Evolutionary conservation across 2,888 invertebrate genomes (phyloP).

Genomic region (Ophraella communa): DNA sequence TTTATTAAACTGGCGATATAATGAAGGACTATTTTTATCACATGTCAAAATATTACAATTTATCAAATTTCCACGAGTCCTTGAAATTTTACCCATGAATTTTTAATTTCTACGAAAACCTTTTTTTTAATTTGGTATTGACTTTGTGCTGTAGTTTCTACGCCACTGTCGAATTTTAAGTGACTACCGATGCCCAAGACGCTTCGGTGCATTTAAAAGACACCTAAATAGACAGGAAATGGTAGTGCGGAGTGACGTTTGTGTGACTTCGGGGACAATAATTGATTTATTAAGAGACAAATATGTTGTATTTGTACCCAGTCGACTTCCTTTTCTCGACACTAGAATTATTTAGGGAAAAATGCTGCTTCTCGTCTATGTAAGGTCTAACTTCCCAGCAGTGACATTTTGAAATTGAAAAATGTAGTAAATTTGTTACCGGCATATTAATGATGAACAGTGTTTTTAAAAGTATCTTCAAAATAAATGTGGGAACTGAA

Average conservation of each 20-base stretch:
- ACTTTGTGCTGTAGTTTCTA: background rate
- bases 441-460: background rate
- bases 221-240: slow-evolving; percentile 39
- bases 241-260: slow-evolving; percentile 32
- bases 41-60: too few species aligned
- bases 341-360: slow-evolving; percentile 30
- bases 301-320: slow-evolving; percentile 33
- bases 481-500: background rate
- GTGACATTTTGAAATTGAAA: slow-evolving; percentile 5
- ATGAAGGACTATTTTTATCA: too few species aligned
- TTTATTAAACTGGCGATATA: too few species aligned
- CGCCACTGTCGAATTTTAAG: background rate
- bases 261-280: slow-evolving; percentile 36
- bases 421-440: slow-evolving; percentile 2
- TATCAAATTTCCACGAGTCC: too few species aligned
- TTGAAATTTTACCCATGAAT: too few species aligned
- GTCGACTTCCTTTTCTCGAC: slow-evolving; percentile 30
- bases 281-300: slow-evolving; percentile 41
- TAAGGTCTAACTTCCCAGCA: slow-evolving; percentile 4
- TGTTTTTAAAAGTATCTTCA: background rate
- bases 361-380: slow-evolving; percentile 10
- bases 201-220: slow-evolving; percentile 30
- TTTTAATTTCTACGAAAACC: too few species aligned
- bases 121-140: too few species aligned
- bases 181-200: slow-evolving; percentile 9